Conservation (phyloP, 2,888 invertebrate genomes). For the Cerceris rybyensis region DNA sequence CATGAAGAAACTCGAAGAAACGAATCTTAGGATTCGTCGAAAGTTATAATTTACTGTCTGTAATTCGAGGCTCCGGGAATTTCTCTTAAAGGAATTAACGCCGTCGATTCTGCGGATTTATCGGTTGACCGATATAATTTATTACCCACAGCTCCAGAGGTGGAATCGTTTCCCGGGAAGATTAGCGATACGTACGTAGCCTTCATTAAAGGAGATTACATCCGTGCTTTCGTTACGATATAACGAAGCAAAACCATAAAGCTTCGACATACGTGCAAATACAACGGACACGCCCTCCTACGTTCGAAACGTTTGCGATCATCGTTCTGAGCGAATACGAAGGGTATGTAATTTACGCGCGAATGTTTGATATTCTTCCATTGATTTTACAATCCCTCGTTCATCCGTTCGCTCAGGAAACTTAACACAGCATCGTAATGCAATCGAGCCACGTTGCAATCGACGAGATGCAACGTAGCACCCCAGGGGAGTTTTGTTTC, state of each 20-base stretch:
- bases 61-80: conserved; percentile 1
- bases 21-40: background rate
- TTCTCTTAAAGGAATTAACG: conserved; percentile 35
- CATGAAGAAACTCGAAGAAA: conserved; percentile 26
- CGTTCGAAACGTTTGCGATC: conserved; percentile 35
- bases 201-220: conserved; percentile 60
- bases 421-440: too few relatives aligned
- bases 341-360: conserved; percentile 35
- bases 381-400: conserved; percentile 36
- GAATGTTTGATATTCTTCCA: conserved; percentile 22
- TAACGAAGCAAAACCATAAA: background rate
- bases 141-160: conserved; percentile 28
- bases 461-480: background rate
- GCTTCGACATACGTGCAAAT: conserved; percentile 26
- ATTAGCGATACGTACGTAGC: conserved; percentile 47
- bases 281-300: conserved; percentile 50
- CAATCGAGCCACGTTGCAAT: too few relatives aligned
- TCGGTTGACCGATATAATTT: conserved; percentile 48
- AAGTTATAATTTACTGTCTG: conserved; percentile 5
- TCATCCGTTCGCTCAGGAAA: conserved; percentile 16
- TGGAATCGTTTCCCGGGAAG: conserved; percentile 44
- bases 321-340: conserved; percentile 30
- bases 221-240: conserved; percentile 48
- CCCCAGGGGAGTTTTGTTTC: background rate
- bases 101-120: conserved; percentile 54